Base-by-base conservation (phyloP, 1,140 invertebrate species). In the Aethina tumida region DNA sequence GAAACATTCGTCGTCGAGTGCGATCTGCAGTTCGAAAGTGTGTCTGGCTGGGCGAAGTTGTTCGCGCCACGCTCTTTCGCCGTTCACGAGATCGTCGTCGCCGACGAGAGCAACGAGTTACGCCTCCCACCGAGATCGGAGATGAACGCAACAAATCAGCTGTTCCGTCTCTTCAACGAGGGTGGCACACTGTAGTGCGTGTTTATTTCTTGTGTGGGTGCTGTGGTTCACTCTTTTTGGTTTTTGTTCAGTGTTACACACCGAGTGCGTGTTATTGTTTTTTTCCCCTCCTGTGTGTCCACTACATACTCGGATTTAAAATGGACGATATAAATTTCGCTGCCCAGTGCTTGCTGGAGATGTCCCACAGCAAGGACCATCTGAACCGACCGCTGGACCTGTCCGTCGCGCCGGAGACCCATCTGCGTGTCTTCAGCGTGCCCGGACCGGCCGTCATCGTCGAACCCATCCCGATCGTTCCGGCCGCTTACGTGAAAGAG, bases 331-430 rank as follows among this genome's bases (percentile, higher is more conserved):
- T 70, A 31, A 73, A 69, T 41, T 65, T 73, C 43, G 73, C 72
- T 4, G 73, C 73, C 17, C 71, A 75, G 45, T 73, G 73, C 55
- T 54, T 76, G 32, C 56, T 76, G 35, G 68, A 70, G 22, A 73
- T 76, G 69, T 74, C 72, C 10, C 56, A 58, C 45, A 56, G 53
- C 41, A 53, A 53, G 33, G 48, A 56, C 43, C 55, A 55, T 30
- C 49, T 54, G 13, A 51, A 38, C 33, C 47, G 52, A 4, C 59
- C 60, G 7, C 35, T 62, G 42, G 58, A 59, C 36, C 35, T 63
- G 14, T 60, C 52, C 4, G 27, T 40, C 12, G 24, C 39, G 19
- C 10, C 36, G 6, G 41, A 39, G 19, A 29, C 40, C 18, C 16
- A 39, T 6, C 35, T 45, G 20, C 25, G 25, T 17, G 26, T 39